These are phyloP conservation scores for Reticulitermes lucifugus DNA, from an alignment of 2,888 invertebrate genomes.

Conservation along the genomic window DNA sequence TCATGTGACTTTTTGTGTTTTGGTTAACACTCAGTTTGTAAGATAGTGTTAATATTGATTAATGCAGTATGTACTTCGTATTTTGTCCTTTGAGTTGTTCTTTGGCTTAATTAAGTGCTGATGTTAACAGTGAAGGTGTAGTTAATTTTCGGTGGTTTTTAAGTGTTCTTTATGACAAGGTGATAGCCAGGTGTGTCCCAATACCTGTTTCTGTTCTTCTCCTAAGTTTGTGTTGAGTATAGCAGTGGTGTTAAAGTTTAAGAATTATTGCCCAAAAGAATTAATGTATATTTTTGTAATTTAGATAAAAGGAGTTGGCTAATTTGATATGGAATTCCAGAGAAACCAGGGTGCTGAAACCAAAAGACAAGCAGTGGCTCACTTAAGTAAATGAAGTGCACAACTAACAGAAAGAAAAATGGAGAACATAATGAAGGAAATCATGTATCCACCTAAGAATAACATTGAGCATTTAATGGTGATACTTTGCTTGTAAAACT, in stretches of 20 bases:
- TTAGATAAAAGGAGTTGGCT: conserved; percentile 12
- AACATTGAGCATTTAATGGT: background rate
- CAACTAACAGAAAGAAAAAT: background rate
- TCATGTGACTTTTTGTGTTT: too few species aligned
- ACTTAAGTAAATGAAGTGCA: background rate
- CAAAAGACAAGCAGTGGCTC: background rate
- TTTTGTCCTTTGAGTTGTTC: conserved; percentile 3
- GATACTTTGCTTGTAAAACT: background rate
- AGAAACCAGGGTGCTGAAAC: conserved; percentile 29
- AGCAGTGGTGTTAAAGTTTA: background rate
- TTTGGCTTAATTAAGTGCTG: background rate
- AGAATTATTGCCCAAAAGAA: conserved; percentile 3
- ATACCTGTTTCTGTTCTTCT: conserved; percentile 5
- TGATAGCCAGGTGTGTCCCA: background rate
- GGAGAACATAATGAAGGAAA: too few species aligned
- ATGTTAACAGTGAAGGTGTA: background rate
- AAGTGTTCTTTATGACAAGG: conserved; percentile 7
- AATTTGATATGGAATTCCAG: background rate
- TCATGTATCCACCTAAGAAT: background rate
- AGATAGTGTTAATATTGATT: too few species aligned
- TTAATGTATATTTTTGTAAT: conserved; percentile 23
- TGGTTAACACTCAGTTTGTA: too few species aligned
- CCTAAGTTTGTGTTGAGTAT: conserved; percentile 4
- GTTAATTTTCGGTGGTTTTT: background rate
- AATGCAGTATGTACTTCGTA: background rate